phyloP scores from a whole-genome alignment of 2,888 invertebrate genomes.

The Cynaeus angustus region DNA sequence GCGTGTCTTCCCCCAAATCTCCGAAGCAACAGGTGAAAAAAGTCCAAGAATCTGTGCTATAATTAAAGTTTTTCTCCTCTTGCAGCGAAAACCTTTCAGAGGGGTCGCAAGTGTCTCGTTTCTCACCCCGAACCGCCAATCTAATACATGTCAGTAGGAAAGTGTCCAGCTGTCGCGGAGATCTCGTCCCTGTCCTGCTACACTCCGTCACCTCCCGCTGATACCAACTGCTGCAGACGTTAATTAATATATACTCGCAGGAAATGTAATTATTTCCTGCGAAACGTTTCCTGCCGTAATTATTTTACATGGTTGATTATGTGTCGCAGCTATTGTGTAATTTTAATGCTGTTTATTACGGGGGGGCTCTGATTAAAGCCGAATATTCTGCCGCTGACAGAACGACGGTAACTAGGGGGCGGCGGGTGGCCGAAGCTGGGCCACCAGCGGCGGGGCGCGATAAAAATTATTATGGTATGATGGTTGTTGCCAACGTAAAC shows the following conservation, averaged over 20 bases:
- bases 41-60: conserved; percentile 38
- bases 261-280: conserved; percentile 67
- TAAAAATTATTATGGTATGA: conserved; percentile 39
- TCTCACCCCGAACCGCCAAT: conserved; percentile 64
- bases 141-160: conserved; percentile 51
- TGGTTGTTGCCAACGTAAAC: conserved; percentile 43
- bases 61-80: conserved; percentile 48
- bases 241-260: conserved; percentile 72
- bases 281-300: conserved; percentile 62
- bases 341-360: conserved; percentile 64
- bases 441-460: conserved; percentile 27
- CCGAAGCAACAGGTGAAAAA: conserved; percentile 42
- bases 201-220: conserved; percentile 66
- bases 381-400: conserved; percentile 45
- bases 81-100: conserved; percentile 48
- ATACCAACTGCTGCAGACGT: conserved; percentile 71
- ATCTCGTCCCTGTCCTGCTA: conserved; percentile 47
- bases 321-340: conserved; percentile 63
- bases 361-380: conserved; percentile 43
- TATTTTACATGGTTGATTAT: conserved; percentile 68
- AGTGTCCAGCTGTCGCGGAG: conserved; percentile 51
- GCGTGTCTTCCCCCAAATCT: conserved; percentile 21
- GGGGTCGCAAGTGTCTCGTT: conserved; percentile 66
- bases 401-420: conserved; percentile 16
- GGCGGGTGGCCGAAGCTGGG: conserved; percentile 10